These are phyloP conservation scores for Villa cingulata DNA, from an alignment of 2,888 invertebrate genomes.

Conservation along the genomic window DNA sequence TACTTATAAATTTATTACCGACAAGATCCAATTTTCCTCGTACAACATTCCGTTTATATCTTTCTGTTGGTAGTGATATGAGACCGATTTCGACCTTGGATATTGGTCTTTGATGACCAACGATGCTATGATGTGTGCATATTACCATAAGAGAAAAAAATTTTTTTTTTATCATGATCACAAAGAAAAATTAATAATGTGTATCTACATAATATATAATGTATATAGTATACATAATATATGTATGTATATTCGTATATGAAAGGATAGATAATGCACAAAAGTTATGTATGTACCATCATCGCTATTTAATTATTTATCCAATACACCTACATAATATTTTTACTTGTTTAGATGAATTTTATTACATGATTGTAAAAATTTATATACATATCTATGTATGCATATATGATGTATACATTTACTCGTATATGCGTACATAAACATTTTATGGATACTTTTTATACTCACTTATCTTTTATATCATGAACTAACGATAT, in stretches of 20 bases:
- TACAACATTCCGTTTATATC: slow-evolving; percentile 59
- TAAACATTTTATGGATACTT: no score
- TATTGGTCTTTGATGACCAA: slow-evolving; percentile 22
- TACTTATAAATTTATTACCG: slow-evolving; percentile 38
- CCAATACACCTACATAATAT: not conserved
- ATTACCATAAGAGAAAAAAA: no score
- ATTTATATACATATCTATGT: no score
- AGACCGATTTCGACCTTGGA: slow-evolving; percentile 47
- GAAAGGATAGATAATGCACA: no score
- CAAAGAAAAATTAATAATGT: no score
- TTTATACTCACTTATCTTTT: slow-evolving; percentile 23
- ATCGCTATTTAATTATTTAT: no score
- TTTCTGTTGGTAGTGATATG: slow-evolving; percentile 51
- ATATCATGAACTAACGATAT: slow-evolving; percentile 44
- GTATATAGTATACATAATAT: not conserved
- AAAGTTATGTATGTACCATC: no score
- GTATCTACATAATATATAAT: no score
- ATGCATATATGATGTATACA: not conserved
- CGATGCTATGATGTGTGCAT: slow-evolving; percentile 21
- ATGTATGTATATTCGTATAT: not conserved
- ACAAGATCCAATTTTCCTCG: slow-evolving; percentile 59
- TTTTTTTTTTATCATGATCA: no score
- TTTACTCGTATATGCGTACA: no score
- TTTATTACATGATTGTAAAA: not conserved
- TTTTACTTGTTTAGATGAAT: not conserved